Evolutionary conservation across 2,888 invertebrate genomes (phyloP).

Genomic region (Plutella xylostella): DNA sequence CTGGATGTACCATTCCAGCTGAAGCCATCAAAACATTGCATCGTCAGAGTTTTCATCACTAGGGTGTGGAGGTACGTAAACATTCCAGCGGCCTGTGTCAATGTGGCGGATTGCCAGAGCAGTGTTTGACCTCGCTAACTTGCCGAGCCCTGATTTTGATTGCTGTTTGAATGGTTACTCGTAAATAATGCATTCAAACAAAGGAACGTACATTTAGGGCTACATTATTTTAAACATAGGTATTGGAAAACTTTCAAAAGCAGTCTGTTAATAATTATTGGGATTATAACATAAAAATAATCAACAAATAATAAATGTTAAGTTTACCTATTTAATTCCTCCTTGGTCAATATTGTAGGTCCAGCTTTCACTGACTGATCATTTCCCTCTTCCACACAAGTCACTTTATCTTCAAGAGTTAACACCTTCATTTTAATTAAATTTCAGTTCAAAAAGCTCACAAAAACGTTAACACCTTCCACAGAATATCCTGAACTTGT

Average conservation of each 20-base stretch:
- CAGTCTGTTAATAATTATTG: not conserved
- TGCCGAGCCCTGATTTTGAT: slow-evolving; percentile 18
- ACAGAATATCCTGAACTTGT: no score
- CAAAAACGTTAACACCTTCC: no score
- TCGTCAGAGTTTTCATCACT: slow-evolving; percentile 16
- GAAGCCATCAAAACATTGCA: not conserved
- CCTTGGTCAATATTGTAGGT: slow-evolving; percentile 39
- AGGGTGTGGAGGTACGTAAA: slow-evolving; percentile 47
- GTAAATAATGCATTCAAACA: not conserved
- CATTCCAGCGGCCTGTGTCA: slow-evolving; percentile 50
- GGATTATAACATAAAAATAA: not conserved
- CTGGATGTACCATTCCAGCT: not conserved
- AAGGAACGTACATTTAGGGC: not conserved
- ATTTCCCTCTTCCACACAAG: slow-evolving; percentile 43
- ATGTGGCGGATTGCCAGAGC: slow-evolving; percentile 45
- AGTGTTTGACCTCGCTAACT: slow-evolving; percentile 53
- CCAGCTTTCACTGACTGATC: slow-evolving; percentile 46
- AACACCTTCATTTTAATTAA: slow-evolving; percentile 50
- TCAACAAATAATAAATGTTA: not conserved
- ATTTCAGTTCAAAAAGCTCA: no score
- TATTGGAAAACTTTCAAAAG: not conserved
- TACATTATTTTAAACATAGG: not conserved
- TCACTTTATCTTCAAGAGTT: slow-evolving; percentile 46
- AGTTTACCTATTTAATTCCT: slow-evolving; percentile 54
- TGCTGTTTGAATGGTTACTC: not conserved